Base-by-base conservation (phyloP, 2,797 vertebrate species). In the Botia kubotai region DNA sequence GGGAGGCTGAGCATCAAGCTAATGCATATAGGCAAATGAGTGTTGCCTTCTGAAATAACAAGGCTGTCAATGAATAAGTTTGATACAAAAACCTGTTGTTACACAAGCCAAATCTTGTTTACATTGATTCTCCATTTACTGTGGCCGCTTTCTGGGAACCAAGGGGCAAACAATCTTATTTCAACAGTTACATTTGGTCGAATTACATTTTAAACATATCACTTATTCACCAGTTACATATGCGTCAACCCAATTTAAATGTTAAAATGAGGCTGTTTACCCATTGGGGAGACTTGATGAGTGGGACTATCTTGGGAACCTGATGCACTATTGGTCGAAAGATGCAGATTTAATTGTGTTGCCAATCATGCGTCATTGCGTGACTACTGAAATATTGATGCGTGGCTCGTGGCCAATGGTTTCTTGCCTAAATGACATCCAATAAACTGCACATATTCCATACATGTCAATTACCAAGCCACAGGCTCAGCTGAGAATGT, bases 21-120 rank as follows among this genome's bases (percentile, higher is more conserved):
- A 80, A 53, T 73, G 62, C 29, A 55, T 72, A 77, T 72, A 77
- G 19, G 62, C 62, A 81, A 81, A 71, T 74, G 26, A 68, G 75
- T 7, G 2, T 43, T 36, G 62, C 36, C 33, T 72, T 68, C 36
- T 36, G 29, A 50, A 77, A 73, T 83, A 85, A 85, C 71, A 65
- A 69, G 58, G 26, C 52, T 79, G 67, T 68, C 60, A 76, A 73
- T 67, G n/a, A 10, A 60, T 3, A 48, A 6, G 2, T 62, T 69
- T 57, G 36, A 69, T 53, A 66, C 48, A 79, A 26, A 55, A 63
- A 79, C 50, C 70, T 57, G 78, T 33, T 33, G 33, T 60, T 77
- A 43, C 46, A 67, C 53, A 72, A 77, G 52, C 39, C 21, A 50
- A 16, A 67, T 43, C 52, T 68, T 36, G 60, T 72, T 77, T 39